These are phyloP conservation scores for Pogonocichla stellata DNA, from an alignment of 2,113 vertebrate species.

Conservation along the genomic window DNA sequence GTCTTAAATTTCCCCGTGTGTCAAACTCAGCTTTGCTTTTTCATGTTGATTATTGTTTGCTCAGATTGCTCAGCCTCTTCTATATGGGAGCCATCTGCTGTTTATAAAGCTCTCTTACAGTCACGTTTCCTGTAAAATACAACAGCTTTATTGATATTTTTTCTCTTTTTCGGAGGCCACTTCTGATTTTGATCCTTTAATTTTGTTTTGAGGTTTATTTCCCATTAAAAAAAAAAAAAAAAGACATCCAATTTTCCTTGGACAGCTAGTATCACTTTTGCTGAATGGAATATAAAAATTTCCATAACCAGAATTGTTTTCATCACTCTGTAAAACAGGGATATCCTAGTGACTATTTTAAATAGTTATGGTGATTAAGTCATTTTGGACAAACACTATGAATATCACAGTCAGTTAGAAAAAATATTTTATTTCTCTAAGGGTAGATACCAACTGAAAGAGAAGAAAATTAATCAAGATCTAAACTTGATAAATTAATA, in stretches of 20 bases:
- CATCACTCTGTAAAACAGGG: background rate
- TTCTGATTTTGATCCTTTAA: background rate
- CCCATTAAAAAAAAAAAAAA: background rate
- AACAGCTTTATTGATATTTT: background rate
- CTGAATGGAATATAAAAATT: background rate
- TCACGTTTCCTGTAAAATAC: conserved; percentile 66
- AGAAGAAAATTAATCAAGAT: background rate
- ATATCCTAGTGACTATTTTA: background rate
- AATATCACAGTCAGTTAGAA: background rate
- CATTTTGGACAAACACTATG: background rate
- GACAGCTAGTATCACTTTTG: background rate
- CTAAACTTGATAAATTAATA: background rate
- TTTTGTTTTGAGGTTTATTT: background rate
- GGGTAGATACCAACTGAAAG: background rate
- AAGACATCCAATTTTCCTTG: background rate
- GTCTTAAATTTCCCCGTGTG: conserved; percentile 11
- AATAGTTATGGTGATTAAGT: background rate
- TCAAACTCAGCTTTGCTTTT: conserved; percentile 31
- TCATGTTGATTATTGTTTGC: conserved; percentile 64
- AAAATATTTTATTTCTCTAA: background rate
- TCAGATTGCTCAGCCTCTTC: conserved; percentile 66
- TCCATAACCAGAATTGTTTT: background rate
- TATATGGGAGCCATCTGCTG: conserved; percentile 75
- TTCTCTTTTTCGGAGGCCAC: background rate
- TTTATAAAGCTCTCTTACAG: conserved; percentile 69